Percentiles rank a stretch among this genome's conserved stretches.
These are phyloP conservation scores for Haemorhous mexicanus DNA, from an alignment of 2,113 vertebrate species.

Conservation along the genomic window DNA sequence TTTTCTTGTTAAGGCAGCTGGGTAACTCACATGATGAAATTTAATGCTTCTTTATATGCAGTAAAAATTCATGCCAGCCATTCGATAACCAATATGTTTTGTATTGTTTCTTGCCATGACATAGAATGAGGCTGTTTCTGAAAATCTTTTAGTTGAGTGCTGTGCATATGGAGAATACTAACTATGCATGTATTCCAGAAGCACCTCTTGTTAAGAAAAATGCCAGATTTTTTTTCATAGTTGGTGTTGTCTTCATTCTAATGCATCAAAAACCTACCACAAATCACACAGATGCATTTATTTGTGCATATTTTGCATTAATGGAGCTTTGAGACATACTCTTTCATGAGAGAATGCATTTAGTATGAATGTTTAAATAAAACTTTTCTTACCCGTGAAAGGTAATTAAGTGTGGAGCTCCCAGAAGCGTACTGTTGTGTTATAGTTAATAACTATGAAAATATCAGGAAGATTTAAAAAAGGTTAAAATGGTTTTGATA, in stretches of 20 bases:
- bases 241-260: background rate
- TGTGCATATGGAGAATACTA: background rate
- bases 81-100: background rate
- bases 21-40: background rate
- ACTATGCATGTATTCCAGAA: background rate
- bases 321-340: background rate
- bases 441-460: background rate
- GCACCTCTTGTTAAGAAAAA: background rate
- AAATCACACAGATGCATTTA: background rate
- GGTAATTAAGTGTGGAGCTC: background rate
- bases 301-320: background rate
- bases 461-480: background rate
- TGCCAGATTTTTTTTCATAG: background rate
- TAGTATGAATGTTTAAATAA: background rate
- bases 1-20: background rate
- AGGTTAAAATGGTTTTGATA: background rate
- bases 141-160: background rate
- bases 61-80: background rate
- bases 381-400: background rate
- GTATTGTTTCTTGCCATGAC: background rate
- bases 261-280: background rate
- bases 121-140: background rate
- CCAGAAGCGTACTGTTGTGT: background rate
- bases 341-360: background rate
- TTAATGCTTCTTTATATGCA: background rate